Conservation (phyloP, 2,797 vertebrate genomes). For the Oryzias sinensis region DNA sequence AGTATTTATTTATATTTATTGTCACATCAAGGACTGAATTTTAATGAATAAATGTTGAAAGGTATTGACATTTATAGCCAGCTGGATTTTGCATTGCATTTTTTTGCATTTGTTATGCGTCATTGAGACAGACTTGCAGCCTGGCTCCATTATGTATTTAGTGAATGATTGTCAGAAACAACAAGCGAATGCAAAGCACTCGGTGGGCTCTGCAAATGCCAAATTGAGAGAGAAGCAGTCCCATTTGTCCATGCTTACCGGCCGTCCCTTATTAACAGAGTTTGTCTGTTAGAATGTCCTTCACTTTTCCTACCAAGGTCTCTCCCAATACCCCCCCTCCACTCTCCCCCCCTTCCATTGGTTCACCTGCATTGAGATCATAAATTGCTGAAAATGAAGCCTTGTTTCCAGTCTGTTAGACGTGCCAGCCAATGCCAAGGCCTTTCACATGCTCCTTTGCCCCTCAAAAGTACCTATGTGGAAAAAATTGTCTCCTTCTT, state of each 20-base stretch:
- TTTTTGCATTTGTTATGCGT: constrained; percentile 31
- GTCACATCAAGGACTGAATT: constrained; percentile 2
- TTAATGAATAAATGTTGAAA: background rate
- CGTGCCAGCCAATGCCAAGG: constrained; percentile 62
- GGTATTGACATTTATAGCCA: constrained; percentile 17
- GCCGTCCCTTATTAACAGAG: constrained; percentile 60
- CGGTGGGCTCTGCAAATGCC: constrained; percentile 36
- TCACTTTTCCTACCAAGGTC: constrained; percentile 73
- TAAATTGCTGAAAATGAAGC: constrained; percentile 79
- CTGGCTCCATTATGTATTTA: constrained; percentile 27
- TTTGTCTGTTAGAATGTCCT: constrained; percentile 74
- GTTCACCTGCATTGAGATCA: constrained; percentile 60
- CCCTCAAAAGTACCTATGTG: constrained; percentile 66
- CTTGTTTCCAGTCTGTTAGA: constrained; percentile 79
- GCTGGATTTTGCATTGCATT: constrained; percentile 19
- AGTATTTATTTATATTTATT: background rate
- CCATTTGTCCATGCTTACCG: constrained; percentile 63
- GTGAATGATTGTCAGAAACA: constrained; percentile 15
- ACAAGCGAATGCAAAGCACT: constrained; percentile 27
- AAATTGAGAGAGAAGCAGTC: constrained; percentile 55
- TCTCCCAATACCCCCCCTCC: constrained; percentile 39
- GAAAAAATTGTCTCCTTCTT: constrained; percentile 61
- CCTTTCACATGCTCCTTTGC: constrained; percentile 68
- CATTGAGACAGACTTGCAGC: constrained; percentile 24
- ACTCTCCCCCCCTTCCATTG: constrained; percentile 44